Base-by-base conservation (phyloP, 2,888 invertebrate species). In the Malthinus seriepunctatus region DNA sequence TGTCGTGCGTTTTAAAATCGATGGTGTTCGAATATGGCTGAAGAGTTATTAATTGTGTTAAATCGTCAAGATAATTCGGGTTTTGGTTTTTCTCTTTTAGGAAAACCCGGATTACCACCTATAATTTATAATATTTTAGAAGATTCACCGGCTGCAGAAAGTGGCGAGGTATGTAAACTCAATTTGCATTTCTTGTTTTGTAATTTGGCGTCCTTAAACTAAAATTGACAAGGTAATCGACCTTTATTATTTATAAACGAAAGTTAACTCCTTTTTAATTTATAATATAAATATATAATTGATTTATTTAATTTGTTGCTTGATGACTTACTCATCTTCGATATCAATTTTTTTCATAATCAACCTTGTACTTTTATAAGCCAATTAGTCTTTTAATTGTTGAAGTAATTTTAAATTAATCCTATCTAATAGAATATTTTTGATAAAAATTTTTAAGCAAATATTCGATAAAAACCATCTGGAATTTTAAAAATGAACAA, bases 81-180 rank as follows among this genome's bases (percentile, higher is more conserved):
- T 78, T 91, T 93, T 79, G 95, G 95, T 74, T 94, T 95, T 84
- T 93, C 93, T 73, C 83, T 95, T 75, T 86, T 94, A 76, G 93
- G 93, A 69, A 91, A 92, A 81, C 91, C 92, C 77, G 93, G 93
- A 79, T 87, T 93, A 81, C 94, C 94, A 77, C 94, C 93, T 78
- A 91, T 95, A 79, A 93, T 95, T 80, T 94, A 93, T 83, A 90
- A 93, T 83, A 93, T 95, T 78, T 87, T 93, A 77, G 93, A 93
- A 80, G 92, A 94, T 82, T 95, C 94, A 72, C 94, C 95, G 79
- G 94, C 94, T 69, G 93, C 93, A 73, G 90, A 90, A 78, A 90
- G 92, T 80, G 93, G 90, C 78, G 88, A 91, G 89, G 92, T 92
- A 84, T 85, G 86, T 60, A 51, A 59, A 60, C 45, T 12, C 31